Base-by-base conservation (phyloP, 2,113 vertebrate genomes). In the Neomonachus schauinslandi region DNA sequence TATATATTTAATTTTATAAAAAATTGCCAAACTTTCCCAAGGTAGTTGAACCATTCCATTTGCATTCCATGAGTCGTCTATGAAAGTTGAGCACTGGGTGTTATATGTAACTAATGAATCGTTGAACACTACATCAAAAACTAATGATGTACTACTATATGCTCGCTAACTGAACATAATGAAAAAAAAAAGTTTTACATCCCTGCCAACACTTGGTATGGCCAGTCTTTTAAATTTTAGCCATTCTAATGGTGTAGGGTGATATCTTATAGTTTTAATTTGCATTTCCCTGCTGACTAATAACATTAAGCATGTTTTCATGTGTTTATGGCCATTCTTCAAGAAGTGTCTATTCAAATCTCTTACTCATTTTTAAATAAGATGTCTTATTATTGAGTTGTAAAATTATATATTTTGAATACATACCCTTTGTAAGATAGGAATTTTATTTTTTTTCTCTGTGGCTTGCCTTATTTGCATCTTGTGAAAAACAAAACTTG, bases 181-280 rank as follows among this genome's bases (percentile, higher is more conserved):
- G 14, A 6, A 65, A 15, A 65, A 16, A 65, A 65, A 67, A 33
- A 67, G 31, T 33, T 67, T 67, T 65, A 65, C 31, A 65, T 65
- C 26, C 49, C 61, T 72, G 24, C 21, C 15, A 46, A 10, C 53
- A 53, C 49, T 65, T 93, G 28, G 26, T 74, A 74, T 42, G 11
- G 24, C 28, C 18, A 42, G 21, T 93, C 51, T 86, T 95, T 89
- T n/a, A 6, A 82, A 59, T 94, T 92, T 76, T 89, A 95, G 59
- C 59, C 31, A 36, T 89, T 79, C 22, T 85, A 16, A 71, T 89
- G 42, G 28, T 84, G 5, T 71, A 18, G 83, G 59, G 11, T 57
- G 39, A 10, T 87, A 63, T 85, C 46, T 84, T 72, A 39, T 67
- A 69, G 36, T 76, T 95, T 95, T 61, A 77, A 71, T 92, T 89